Percentiles rank a stretch among this genome's conserved stretches.
phyloP scores from a whole-genome alignment of 1,140 invertebrate species.

The Radopholus similis region DNA sequence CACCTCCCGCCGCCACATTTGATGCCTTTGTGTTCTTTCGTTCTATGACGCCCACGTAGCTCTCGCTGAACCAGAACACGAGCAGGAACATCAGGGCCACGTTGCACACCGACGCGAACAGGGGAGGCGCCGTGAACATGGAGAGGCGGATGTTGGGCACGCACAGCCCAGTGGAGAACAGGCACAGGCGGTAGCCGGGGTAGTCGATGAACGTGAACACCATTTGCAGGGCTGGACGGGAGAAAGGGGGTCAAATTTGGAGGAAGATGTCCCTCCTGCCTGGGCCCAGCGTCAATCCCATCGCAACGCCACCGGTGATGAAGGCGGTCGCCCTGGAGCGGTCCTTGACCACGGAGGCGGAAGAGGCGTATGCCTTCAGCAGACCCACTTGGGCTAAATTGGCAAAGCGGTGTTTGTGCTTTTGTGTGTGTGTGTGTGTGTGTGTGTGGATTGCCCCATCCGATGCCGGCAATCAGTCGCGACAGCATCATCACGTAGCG shows the following conservation, averaged over 20 bases:
- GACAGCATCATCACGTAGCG: conserved; percentile 29
- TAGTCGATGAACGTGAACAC: conserved; percentile 28
- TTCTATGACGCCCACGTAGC: conserved; percentile 16
- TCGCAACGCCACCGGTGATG: conserved; percentile 61
- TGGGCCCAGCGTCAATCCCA: conserved; percentile 62
- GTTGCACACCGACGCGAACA: conserved; percentile 16
- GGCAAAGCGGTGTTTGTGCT: neutral
- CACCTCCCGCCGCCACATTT: neutral
- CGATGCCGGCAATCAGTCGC: conserved; percentile 37
- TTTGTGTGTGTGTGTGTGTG: no score
- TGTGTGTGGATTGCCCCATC: conserved; percentile 17
- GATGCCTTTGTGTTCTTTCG: neutral
- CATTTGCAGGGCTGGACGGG: conserved; percentile 25
- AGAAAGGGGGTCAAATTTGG: conserved; percentile 1
- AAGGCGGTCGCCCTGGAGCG: conserved; percentile 40
- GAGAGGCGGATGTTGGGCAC: neutral
- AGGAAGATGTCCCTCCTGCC: neutral
- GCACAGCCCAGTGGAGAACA: neutral
- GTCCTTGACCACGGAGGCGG: conserved; percentile 26
- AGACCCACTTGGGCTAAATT: conserved; percentile 23
- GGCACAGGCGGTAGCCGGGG: conserved; percentile 14
- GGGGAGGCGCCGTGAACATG: conserved; percentile 32
- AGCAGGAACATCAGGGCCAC: conserved; percentile 9
- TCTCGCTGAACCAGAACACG: conserved; percentile 14
- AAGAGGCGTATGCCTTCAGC: conserved; percentile 25